These are phyloP conservation scores for Picathartes gymnocephalus DNA, from an alignment of 2,113 vertebrate species.

Conservation along the genomic window DNA sequence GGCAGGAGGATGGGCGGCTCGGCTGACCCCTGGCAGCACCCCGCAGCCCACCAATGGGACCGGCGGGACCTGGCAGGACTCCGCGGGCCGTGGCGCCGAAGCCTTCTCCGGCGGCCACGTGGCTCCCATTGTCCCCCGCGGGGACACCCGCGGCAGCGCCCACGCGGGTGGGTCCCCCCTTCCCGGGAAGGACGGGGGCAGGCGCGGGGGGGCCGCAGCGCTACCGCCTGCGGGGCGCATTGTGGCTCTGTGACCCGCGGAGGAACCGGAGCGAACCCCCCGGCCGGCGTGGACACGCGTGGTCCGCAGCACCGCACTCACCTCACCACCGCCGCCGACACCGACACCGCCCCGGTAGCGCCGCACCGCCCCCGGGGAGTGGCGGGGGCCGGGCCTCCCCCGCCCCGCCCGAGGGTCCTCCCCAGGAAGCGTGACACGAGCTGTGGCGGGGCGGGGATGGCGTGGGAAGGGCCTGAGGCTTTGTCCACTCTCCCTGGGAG, in stretches of 20 bases:
- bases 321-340: neutral
- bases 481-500: neutral
- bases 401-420: neutral
- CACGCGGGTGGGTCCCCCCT: neutral
- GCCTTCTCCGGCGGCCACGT: neutral
- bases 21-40: neutral
- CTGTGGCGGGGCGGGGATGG: neutral
- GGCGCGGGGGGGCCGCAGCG: neutral
- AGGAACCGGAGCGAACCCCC: neutral
- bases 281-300: neutral
- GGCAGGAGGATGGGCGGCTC: neutral
- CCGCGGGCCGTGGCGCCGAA: neutral
- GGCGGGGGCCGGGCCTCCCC: neutral
- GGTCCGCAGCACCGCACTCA: neutral
- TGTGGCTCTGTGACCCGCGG: neutral
- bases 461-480: neutral
- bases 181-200: too few relatives aligned
- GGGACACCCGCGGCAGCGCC: neutral
- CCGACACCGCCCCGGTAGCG: neutral
- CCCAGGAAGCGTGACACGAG: neutral
- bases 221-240: too few relatives aligned
- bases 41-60: fast-evolving
- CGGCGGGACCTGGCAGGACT: neutral
- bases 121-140: constrained; percentile 13
- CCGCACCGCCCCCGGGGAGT: neutral